Base-by-base conservation (phyloP, 2,113 vertebrate genomes). In the Chloropsis hardwickii region DNA sequence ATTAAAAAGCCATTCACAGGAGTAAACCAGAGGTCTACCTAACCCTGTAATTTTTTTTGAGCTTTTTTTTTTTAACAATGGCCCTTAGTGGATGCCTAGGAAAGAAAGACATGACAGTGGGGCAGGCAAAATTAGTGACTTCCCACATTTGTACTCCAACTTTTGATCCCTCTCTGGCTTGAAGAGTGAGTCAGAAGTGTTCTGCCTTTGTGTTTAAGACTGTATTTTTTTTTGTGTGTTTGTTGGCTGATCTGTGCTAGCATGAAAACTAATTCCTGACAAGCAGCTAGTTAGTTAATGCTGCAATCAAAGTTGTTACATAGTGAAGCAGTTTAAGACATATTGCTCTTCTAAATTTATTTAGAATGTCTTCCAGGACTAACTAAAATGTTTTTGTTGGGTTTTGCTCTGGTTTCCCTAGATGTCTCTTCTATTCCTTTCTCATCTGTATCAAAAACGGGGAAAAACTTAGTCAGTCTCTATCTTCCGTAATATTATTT, bases 261-360 rank as follows among this genome's bases (percentile, higher is more conserved):
- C 29, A 4, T 50, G 76, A 45, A 71, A 67, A 54, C 9, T 37
- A n/a, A 39, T 31, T 76, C 19, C 69, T 88, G 47, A 35, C 12
- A 65, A 47, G 37, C 6, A 60, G 19, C 28, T 56, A 20, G 9
- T 74, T 73, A 66, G n/a, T 35, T 40, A 44, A 45, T 57, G 11
- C 2, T 25, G 24, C 18, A 67, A 4, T 48, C 40, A 50, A 67
- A 61, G 33, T 66, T 4, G 4, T 74, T 25, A 24, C 7, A 1
- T 40, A 16, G 3, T 70, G 24, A 62, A 82, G 31, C 16, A 82
- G 28, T 66, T 61, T 86, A 33, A 88, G 66, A 66, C 31, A 24
- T 0, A 0, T 45, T 74, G 31, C 7, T 28, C 24, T 57, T 61
- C 12, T 50, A 28, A 77, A 64, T 67, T 51, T 60, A 1, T 60